These are phyloP conservation scores for Dallia pectoralis DNA, from an alignment of 2,797 vertebrate species.

Conservation along the genomic window DNA sequence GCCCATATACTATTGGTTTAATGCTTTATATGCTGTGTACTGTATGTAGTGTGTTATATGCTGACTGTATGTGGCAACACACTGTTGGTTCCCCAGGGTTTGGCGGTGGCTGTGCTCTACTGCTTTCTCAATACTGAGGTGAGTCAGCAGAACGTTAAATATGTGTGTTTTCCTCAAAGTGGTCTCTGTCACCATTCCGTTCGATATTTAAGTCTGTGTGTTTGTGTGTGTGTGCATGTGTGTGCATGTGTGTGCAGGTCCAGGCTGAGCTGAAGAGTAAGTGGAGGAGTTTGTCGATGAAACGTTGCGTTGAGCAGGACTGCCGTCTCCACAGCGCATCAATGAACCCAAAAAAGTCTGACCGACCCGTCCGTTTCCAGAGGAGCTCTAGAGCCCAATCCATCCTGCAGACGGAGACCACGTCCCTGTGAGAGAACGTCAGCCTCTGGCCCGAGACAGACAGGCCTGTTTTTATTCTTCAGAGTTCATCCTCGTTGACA, in stretches of 20 bases:
- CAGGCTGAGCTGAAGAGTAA: slow-evolving; percentile 87
- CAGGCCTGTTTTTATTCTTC: background rate
- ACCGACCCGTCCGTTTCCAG: slow-evolving; percentile 69
- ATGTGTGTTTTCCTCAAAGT: background rate
- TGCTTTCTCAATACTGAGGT: slow-evolving; percentile 96
- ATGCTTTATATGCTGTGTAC: background rate
- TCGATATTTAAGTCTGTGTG: background rate
- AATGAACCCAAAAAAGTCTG: slow-evolving; percentile 74
- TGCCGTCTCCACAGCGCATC: slow-evolving; percentile 73
- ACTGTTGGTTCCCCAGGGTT: slow-evolving; percentile 74
- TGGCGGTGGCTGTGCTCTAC: slow-evolving; percentile 89
- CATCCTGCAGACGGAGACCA: slow-evolving; percentile 90
- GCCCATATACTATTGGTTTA: background rate
- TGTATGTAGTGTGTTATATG: background rate
- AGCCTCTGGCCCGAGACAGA: background rate
- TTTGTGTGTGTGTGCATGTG: slow-evolving; percentile 17
- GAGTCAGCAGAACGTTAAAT: slow-evolving; percentile 46
- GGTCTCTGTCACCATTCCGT: background rate
- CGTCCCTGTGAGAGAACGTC: slow-evolving; percentile 73
- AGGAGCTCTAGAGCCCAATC: slow-evolving; percentile 81
- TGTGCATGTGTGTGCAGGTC: slow-evolving; percentile 72
- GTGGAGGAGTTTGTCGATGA: slow-evolving; percentile 80
- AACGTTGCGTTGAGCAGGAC: slow-evolving; percentile 70
- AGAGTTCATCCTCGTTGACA: no score
- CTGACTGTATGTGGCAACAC: background rate